phyloP scores from a whole-genome alignment of 1,140 invertebrate genomes.

The Listronotus bonariensis region DNA sequence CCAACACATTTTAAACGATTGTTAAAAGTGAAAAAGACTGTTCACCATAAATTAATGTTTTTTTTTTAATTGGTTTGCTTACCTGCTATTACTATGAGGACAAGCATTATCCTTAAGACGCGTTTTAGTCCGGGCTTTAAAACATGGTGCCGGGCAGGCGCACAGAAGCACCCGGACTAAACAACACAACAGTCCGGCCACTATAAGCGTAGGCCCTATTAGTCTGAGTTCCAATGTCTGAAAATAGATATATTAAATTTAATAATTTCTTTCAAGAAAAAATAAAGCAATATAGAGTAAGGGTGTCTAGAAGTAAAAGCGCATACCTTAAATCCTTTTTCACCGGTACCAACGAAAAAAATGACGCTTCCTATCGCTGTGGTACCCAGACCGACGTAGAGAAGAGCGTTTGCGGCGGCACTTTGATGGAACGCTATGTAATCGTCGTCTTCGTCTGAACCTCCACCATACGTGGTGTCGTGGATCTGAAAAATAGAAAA shows the following conservation, averaged over 20 bases:
- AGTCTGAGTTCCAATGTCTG: slow-evolving; percentile 76
- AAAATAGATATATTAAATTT: background rate
- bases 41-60: no score
- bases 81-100: slow-evolving; percentile 44
- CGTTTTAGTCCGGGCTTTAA: slow-evolving; percentile 48
- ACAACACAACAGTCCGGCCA: slow-evolving; percentile 63
- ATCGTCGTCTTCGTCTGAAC: slow-evolving; percentile 66
- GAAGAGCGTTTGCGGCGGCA: slow-evolving; percentile 73
- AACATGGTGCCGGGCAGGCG: slow-evolving; percentile 58
- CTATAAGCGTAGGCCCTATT: slow-evolving; percentile 74
- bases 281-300: background rate
- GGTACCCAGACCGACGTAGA: slow-evolving; percentile 83
- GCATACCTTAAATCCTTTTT: slow-evolving; percentile 77
- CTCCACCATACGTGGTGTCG: slow-evolving; percentile 72
- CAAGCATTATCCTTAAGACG: slow-evolving; percentile 51
- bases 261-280: background rate
- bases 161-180: slow-evolving; percentile 64
- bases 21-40: no score
- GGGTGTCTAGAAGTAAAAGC: background rate
- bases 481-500: slow-evolving; percentile 65
- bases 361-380: slow-evolving; percentile 82
- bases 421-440: slow-evolving; percentile 62
- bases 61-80: background rate
- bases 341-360: slow-evolving; percentile 86
- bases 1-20: no score